Conservation (phyloP, 2,888 invertebrate genomes). For the Rhyacophila evoluta region DNA sequence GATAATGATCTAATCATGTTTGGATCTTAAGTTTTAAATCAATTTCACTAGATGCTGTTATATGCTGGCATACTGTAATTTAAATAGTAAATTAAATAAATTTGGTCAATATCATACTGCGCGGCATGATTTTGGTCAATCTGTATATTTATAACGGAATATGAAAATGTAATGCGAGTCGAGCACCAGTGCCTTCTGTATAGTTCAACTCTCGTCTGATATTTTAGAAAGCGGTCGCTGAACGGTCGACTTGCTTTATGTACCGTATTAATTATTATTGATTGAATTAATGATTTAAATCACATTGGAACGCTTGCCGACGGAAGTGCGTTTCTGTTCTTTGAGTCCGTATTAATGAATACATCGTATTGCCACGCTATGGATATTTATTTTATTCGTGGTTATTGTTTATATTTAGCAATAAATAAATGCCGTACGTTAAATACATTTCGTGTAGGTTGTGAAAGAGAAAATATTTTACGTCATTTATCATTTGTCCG, state of each 20-base stretch:
- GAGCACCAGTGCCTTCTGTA: background rate
- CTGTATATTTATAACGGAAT: slow-evolving; percentile 2
- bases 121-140: background rate
- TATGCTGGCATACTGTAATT: no score
- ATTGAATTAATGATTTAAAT: background rate
- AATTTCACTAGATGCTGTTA: no score
- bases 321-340: slow-evolving; percentile 8
- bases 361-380: background rate
- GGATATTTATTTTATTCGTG: no score
- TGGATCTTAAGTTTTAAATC: no score
- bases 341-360: background rate
- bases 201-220: background rate
- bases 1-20: no score
- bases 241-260: slow-evolving; percentile 29
- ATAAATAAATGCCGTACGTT: no score
- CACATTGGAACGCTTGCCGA: background rate
- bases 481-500: no score
- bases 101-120: no score
- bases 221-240: slow-evolving; percentile 50
- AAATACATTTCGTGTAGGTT: no score
- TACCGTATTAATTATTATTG: slow-evolving; percentile 33
- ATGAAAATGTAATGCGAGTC: background rate
- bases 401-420: no score
- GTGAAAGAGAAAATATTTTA: no score
- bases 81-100: no score